A percentile compares a stretch with the other conserved stretches of the same genome.
These are phyloP conservation scores for Oncorhynchus masou DNA, from an alignment of 2,113 vertebrate genomes.

Conservation along the genomic window DNA sequence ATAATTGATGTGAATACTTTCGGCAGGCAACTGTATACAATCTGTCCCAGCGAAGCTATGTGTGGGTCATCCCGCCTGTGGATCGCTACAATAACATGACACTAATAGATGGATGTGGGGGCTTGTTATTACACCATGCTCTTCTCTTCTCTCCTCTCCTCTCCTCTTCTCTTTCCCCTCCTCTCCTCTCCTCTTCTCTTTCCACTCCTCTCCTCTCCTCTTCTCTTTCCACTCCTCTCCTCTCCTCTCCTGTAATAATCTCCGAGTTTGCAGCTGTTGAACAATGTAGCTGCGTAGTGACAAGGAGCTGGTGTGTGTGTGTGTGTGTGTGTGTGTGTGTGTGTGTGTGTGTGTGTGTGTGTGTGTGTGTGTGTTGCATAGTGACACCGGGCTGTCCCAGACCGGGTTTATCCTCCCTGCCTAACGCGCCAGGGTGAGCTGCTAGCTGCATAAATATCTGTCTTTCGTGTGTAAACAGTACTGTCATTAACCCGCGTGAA, in stretches of 20 bases:
- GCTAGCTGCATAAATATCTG: constrained; percentile 88
- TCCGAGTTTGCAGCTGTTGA: background rate
- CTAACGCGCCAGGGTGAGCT: constrained; percentile 57
- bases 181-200: too few species aligned
- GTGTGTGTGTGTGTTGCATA: background rate
- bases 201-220: background rate
- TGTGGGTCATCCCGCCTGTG: background rate
- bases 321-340: background rate
- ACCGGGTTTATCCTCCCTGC: constrained; percentile 1
- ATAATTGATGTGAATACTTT: too few species aligned
- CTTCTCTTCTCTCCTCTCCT: background rate
- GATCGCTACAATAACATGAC: background rate
- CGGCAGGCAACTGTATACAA: background rate
- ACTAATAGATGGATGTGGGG: background rate
- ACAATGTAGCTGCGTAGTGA: background rate
- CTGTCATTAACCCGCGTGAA: constrained; percentile 95
- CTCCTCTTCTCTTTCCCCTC: too few species aligned
- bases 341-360: too few species aligned
- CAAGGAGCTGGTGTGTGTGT: constrained; percentile 6
- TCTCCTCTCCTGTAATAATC: background rate
- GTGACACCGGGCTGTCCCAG: constrained; percentile 27
- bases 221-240: background rate
- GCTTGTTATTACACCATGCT: background rate
- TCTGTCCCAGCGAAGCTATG: background rate
- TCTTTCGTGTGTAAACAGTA: constrained; percentile 91